Evolutionary conservation across 2,888 invertebrate genomes (phyloP).

Genomic region (Odontomyia ornata): DNA sequence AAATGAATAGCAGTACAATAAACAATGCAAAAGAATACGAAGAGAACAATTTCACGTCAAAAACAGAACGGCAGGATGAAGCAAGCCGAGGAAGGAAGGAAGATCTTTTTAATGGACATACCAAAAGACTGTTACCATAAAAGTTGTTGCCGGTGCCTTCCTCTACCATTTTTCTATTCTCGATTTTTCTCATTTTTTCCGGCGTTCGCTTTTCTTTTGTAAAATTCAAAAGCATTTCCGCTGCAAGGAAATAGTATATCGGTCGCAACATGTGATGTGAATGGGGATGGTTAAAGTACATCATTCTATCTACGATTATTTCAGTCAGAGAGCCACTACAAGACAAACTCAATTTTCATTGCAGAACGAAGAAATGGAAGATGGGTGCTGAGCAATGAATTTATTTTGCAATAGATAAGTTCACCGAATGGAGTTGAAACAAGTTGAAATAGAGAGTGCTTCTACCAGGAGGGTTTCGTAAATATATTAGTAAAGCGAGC

Average conservation of each 20-base stretch:
- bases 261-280: neutral
- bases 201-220: no score
- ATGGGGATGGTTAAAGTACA: neutral
- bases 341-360: slow-evolving; percentile 23
- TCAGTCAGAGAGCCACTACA: slow-evolving; percentile 13
- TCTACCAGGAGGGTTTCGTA: no score
- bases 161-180: neutral
- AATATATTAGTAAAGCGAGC: no score
- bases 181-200: neutral
- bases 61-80: neutral
- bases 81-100: slow-evolving; percentile 21
- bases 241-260: neutral
- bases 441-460: no score
- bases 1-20: neutral
- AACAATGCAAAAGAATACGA: neutral
- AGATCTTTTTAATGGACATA: slow-evolving; percentile 37
- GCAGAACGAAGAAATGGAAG: neutral
- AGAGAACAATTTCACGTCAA: slow-evolving; percentile 22
- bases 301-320: slow-evolving; percentile 12
- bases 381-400: slow-evolving; percentile 5
- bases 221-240: slow-evolving; percentile 1
- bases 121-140: slow-evolving; percentile 12
- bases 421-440: neutral
- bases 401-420: neutral
- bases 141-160: slow-evolving; percentile 17